Evolutionary conservation across 2,888 invertebrate genomes (phyloP), one percentile per base, ranked within the genome.

Genomic region (Esperia sulphurella): DNA sequence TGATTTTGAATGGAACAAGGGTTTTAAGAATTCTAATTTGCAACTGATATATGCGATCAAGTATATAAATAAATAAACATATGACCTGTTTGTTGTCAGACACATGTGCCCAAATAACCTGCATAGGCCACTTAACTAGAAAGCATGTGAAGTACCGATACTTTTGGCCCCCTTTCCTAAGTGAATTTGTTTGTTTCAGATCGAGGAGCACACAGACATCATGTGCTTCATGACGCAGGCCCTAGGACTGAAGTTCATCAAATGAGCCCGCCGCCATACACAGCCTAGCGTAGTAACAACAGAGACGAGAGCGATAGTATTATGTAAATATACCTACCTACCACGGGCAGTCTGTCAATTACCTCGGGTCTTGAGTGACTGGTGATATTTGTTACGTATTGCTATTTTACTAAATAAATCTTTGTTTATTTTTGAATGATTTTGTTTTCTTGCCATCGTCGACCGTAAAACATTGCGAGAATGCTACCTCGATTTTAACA

Each of bases 151-250:
- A n/a, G n/a, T n/a, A n/a, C n/a, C n/a, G n/a, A n/a, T n/a, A n/a
- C n/a, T n/a, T n/a, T n/a, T n/a, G n/a, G n/a, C n/a, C 7, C 33
- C 14, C 2, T 39, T 13, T 13, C 3, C 5, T 41, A 21, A 5
- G 5, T 21, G 33, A 5, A 38, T 37, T 50, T 42, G 61, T 62
- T 67, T 58, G 54, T 90, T 45, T 79, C 91, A 97, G 94, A 98
- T 98, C 71, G 98, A 97, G 59, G 98, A 98, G 82, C 92, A 94
- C 68, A 95, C 96, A 0, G 98, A 99, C 75, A 95, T 97, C 61
- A 91, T 97, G 68, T 92, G 94, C 73, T 97, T 97, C 85, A 91
- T 97, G 63, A 92, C 93, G 45, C 93, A 94, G 77, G 91, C 94
- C 33, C 86, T 97, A 52, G 92, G 92, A 12, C 88, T 97, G 45